These are phyloP conservation scores for Redunca redunca DNA, from an alignment of 2,113 vertebrate genomes.

Conservation along the genomic window DNA sequence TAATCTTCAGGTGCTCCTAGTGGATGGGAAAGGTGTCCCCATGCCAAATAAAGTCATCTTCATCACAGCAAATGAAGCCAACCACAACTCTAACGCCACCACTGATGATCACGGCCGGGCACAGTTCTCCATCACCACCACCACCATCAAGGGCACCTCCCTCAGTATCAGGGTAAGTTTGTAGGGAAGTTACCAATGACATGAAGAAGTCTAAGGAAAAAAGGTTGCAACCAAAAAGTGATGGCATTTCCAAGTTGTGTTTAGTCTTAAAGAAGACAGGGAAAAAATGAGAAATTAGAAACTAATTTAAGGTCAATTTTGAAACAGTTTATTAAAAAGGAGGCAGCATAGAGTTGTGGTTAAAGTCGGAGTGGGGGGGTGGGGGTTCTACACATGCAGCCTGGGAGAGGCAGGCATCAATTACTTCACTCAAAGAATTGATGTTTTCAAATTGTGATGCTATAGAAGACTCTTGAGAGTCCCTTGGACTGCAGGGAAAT, in stretches of 20 bases:
- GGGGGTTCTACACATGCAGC: not conserved
- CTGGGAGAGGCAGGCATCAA: not conserved
- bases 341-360: not conserved
- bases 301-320: not conserved
- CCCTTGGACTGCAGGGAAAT: not conserved
- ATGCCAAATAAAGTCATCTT: slow-evolving; percentile 71
- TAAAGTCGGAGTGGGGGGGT: not conserved
- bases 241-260: not conserved
- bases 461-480: not conserved
- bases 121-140: slow-evolving; percentile 78
- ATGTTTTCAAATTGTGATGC: not conserved
- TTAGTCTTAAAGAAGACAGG: not conserved
- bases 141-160: slow-evolving; percentile 14
- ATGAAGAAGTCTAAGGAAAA: not conserved
- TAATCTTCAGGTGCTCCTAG: slow-evolving; percentile 74
- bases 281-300: not conserved
- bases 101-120: slow-evolving; percentile 76
- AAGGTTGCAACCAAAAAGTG: not conserved
- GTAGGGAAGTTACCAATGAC: not conserved
- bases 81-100: slow-evolving; percentile 65
- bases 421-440: not conserved
- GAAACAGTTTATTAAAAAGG: not conserved
- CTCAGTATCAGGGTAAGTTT: slow-evolving; percentile 75
- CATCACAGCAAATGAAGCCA: slow-evolving; percentile 57
- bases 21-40: slow-evolving; percentile 72